These are phyloP conservation scores for Mimumesa dahlbomi DNA, from an alignment of 2,888 invertebrate species.

Conservation along the genomic window DNA sequence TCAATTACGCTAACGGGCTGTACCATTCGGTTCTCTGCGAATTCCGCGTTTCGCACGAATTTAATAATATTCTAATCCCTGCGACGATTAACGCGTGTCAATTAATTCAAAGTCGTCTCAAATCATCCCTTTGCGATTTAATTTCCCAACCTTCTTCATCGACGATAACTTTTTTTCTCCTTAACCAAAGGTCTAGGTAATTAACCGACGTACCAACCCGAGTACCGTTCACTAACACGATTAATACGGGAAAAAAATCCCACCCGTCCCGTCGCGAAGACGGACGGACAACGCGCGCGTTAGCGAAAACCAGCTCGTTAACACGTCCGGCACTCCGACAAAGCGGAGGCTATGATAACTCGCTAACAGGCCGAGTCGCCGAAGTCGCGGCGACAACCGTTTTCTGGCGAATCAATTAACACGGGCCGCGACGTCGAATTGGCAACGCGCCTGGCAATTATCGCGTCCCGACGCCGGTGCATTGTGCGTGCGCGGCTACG, in stretches of 20 bases:
- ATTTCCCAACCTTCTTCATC: too few relatives aligned
- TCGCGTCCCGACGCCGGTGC: constrained; percentile 62
- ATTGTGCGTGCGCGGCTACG: constrained; percentile 51
- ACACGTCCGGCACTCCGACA: background rate
- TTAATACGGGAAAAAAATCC: too few relatives aligned
- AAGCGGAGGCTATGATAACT: constrained; percentile 35
- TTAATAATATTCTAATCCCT: too few relatives aligned
- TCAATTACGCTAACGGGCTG: constrained; percentile 35
- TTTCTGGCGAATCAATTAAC: constrained; percentile 65
- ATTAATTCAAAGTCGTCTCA: too few relatives aligned
- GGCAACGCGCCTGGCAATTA: constrained; percentile 67
- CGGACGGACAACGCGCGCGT: too few relatives aligned
- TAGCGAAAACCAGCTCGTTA: constrained; percentile 8
- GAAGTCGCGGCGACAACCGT: constrained; percentile 48
- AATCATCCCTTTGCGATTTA: too few relatives aligned
- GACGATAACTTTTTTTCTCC: too few relatives aligned
- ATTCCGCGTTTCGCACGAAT: background rate
- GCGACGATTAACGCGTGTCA: too few relatives aligned
- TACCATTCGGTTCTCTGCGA: too few relatives aligned
- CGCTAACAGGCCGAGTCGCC: constrained; percentile 44
- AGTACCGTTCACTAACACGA: too few relatives aligned
- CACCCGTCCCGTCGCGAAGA: background rate
- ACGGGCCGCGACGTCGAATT: constrained; percentile 57
- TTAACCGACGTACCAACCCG: too few relatives aligned
- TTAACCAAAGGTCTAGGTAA: too few relatives aligned